These are phyloP conservation scores for Amphilophus citrinellus DNA, from an alignment of 2,113 vertebrate genomes.

Conservation along the genomic window DNA sequence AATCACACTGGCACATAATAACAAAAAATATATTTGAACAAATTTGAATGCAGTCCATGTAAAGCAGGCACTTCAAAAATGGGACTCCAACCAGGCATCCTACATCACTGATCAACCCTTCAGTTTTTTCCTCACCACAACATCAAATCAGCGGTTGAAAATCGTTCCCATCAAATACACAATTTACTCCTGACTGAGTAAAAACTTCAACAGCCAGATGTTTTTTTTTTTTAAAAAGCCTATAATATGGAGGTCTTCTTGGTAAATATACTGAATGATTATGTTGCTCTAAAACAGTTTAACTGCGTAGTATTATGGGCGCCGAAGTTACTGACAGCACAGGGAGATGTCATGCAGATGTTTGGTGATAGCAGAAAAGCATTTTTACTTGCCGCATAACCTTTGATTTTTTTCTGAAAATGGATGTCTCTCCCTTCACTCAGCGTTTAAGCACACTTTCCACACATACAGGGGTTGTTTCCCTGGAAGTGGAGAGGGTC, in stretches of 20 bases:
- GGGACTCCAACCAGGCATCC: not conserved
- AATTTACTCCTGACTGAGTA: not conserved
- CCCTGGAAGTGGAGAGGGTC: not conserved
- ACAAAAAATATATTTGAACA: not conserved
- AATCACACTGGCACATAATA: not conserved
- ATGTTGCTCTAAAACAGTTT: not conserved
- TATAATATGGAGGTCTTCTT: not conserved
- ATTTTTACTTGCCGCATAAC: not conserved
- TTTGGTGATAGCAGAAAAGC: conserved; percentile 1
- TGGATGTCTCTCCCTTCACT: not conserved
- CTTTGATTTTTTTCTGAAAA: not conserved
- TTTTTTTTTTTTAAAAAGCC: not conserved
- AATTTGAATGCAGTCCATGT: not conserved
- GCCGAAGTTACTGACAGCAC: not conserved
- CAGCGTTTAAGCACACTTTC: not conserved
- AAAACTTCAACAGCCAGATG: not conserved
- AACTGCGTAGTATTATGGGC: not conserved
- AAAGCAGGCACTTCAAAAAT: not conserved
- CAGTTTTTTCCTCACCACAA: not conserved
- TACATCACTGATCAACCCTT: not conserved
- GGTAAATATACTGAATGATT: not conserved
- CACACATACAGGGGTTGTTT: not conserved
- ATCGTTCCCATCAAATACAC: not conserved
- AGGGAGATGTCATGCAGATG: not conserved
- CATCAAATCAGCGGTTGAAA: not conserved